These are phyloP conservation scores for Tamandua tetradactyla DNA, from an alignment of 2,797 vertebrate genomes.

Conservation along the genomic window DNA sequence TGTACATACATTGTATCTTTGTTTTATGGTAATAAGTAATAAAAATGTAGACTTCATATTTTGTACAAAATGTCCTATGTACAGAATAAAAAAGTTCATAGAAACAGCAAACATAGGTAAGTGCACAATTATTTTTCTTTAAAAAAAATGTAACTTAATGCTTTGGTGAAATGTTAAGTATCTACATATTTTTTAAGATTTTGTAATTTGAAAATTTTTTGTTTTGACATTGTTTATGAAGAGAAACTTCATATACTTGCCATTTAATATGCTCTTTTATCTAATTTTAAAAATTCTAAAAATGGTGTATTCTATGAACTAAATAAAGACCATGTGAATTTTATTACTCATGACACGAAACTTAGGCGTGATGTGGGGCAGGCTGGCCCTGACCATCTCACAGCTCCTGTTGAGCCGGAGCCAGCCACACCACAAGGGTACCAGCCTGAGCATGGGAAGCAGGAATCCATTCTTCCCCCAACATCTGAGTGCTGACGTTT, in stretches of 20 bases:
- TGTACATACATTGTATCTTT: conserved; percentile 99
- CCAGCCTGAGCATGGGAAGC: not conserved
- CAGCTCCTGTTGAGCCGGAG: not conserved
- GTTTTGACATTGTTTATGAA: conserved; percentile 91
- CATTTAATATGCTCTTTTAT: conserved; percentile 93
- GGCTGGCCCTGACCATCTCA: not conserved
- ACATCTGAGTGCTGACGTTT: accelerated
- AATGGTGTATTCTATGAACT: conserved; percentile 94
- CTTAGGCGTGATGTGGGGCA: conserved; percentile 55
- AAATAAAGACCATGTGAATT: conserved; percentile 98
- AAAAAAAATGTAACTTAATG: conserved; percentile 88
- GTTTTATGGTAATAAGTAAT: conserved; percentile 99
- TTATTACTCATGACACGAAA: conserved; percentile 91
- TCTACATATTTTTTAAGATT: conserved; percentile 91
- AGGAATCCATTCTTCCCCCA: not conserved
- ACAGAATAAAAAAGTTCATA: conserved; percentile 96
- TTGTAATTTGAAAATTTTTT: conserved; percentile 90
- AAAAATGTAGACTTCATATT: conserved; percentile 96
- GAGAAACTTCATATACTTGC: conserved; percentile 90
- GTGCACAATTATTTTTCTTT: conserved; percentile 92
- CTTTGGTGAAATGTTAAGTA: conserved; percentile 89
- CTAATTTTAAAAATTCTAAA: conserved; percentile 88
- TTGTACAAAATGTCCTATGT: conserved; percentile 99
- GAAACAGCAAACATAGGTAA: conserved; percentile 93
- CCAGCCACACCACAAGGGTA: not conserved